Base-by-base conservation (phyloP, 92 coral and sea anemone species). In the Umimayanthus chanpuru region DNA sequence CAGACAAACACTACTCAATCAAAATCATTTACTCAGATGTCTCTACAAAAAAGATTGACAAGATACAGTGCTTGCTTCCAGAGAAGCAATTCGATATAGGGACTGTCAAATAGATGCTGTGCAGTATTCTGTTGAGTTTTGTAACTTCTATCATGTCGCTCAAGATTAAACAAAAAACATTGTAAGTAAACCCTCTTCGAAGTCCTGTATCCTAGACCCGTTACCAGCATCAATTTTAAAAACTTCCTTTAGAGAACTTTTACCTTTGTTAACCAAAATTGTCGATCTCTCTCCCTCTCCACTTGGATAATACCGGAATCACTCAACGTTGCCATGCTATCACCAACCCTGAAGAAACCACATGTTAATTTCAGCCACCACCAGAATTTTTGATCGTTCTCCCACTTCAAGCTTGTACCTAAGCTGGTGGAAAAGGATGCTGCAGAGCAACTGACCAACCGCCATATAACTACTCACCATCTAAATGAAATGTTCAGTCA, bases 181-280 rank as follows among this genome's bases (percentile, higher is more conserved):
- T 56, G 86, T 73, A 18, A n/a, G 66, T 56, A 81, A 81, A 81
- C 86, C 86, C 12, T 58, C 38, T 70, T 81, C 47, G 21, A 81
- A 81, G 74, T 81, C 86, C 76, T 81, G 90, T 41, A 41, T 55
- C 14, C 79, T 88, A 6, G 90, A 88, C 43, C 90, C 70, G 5
- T 15, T 88, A 32, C 81, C 90, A 28, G 71, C 86, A 9, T 38
- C 49, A 56, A 44, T 72, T n/a, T 43, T 88, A 36, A 26, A 49
- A 44, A 70, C 70, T 28, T 88, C 87, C 41, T 32, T 40, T 38
- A 38, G 38, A 4, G 43, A 49, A 16, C 87, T 88, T 49, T 53
- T 44, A 1, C 90, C 87, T 4, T 26, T 68, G 20, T 38, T 88
- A 38, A 84, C 92, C 65, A 76, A 83, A 71, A 77, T 84, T 44